Evolutionary conservation across 2,888 invertebrate species (phyloP).

Genomic region (Toxonevra muliebris): DNA sequence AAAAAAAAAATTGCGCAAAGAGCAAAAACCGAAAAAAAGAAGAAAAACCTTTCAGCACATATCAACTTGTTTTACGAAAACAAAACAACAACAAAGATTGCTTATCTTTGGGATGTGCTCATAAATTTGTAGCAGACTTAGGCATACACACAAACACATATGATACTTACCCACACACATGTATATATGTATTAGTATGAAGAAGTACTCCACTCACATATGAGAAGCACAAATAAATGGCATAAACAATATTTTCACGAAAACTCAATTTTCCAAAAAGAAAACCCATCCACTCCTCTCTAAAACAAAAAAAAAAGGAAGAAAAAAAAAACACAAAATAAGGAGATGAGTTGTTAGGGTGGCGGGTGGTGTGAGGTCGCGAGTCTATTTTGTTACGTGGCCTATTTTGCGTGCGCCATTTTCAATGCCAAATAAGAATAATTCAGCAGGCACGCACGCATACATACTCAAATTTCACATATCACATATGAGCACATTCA

Average conservation of each 20-base stretch:
- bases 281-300: neutral
- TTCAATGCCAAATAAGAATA: conserved; percentile 44
- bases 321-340: no score
- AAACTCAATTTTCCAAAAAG: conserved; percentile 9
- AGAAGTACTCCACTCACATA: neutral
- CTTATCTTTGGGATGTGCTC: conserved; percentile 23
- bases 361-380: neutral
- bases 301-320: conserved; percentile 4
- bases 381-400: conserved; percentile 24
- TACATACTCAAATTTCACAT: neutral
- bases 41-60: conserved; percentile 8
- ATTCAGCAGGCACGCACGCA: conserved; percentile 35
- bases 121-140: conserved; percentile 23
- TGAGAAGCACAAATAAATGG: conserved; percentile 4
- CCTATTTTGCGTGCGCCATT: conserved; percentile 33
- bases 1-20: neutral
- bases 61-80: neutral
- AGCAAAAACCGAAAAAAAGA: neutral
- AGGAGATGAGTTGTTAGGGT: no score
- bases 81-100: conserved; percentile 18
- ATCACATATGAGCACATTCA: conserved; percentile 19
- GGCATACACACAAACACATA: neutral
- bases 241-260: conserved; percentile 25
- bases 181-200: neutral
- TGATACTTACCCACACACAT: neutral